These are phyloP conservation scores for Bombus cullumanus DNA, from an alignment of 1,140 invertebrate genomes.

Conservation along the genomic window DNA sequence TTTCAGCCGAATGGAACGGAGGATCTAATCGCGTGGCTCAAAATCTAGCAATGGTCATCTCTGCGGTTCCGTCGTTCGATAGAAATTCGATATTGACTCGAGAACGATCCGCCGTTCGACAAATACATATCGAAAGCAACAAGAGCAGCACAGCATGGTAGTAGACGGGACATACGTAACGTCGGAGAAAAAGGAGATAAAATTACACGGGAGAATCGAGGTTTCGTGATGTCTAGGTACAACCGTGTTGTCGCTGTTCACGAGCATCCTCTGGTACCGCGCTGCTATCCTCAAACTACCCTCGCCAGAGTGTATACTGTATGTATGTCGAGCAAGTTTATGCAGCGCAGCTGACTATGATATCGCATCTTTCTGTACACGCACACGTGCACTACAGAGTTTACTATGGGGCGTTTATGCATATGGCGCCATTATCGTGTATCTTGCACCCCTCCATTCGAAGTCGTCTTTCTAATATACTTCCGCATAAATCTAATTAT, in stretches of 20 bases:
- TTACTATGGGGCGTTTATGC: conserved; percentile 17
- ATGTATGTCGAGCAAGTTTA: conserved; percentile 17
- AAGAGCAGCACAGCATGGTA: not conserved
- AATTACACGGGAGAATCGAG: conserved; percentile 25
- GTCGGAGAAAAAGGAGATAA: not conserved
- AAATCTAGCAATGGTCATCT: not conserved
- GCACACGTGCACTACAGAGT: not conserved
- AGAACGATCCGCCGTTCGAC: too few species aligned
- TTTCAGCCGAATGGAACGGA: not conserved
- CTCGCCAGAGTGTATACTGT: not conserved
- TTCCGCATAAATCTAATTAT: conserved; percentile 19
- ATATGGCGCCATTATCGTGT: conserved; percentile 25
- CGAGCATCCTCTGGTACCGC: not conserved
- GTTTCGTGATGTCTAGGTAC: conserved; percentile 20
- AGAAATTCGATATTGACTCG: not conserved
- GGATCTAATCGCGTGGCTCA: not conserved
- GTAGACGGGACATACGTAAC: not conserved
- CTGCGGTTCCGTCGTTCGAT: not conserved
- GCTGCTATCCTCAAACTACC: not conserved
- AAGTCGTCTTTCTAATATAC: conserved; percentile 20
- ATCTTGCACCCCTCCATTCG: not conserved
- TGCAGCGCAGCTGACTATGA: conserved; percentile 38
- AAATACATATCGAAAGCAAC: not conserved
- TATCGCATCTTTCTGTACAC: conserved; percentile 36
- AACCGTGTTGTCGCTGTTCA: conserved; percentile 20